Evolutionary conservation across 30 jellyfish, hydroid and myxozoan species (phyloP).

Genomic region (Chironex yamaguchii): DNA sequence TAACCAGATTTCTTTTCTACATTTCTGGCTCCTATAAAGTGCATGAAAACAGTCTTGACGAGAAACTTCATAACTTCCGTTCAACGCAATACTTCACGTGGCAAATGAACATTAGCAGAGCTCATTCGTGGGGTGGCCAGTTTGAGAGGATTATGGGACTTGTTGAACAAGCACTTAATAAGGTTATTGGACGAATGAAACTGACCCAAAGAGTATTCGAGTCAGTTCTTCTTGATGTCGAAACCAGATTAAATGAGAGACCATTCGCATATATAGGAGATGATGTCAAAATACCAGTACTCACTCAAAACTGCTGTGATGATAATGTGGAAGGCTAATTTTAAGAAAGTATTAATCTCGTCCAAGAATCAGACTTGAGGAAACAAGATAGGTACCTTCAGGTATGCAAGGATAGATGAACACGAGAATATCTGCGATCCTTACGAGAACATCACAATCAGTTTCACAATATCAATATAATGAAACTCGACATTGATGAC

Average conservation of each 20-base stretch:
- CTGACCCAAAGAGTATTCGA: conserved; percentile 10
- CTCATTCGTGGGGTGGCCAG: conserved; percentile 69
- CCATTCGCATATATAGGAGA: conserved; percentile 48
- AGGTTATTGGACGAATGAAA: conserved; percentile 14
- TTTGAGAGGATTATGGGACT: conserved; percentile 50
- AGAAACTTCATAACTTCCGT: conserved; percentile 1
- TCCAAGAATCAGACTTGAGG: conserved; percentile 14
- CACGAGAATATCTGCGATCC: conserved; percentile 17
- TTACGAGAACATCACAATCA: conserved; percentile 45
- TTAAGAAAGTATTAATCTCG: too few relatives aligned
- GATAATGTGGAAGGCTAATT: too few relatives aligned
- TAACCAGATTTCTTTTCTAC: conserved; percentile 17
- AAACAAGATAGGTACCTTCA: conserved; percentile 11
- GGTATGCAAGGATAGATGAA: conserved; percentile 27
- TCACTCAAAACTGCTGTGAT: conserved; percentile 61
- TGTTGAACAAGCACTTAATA: conserved; percentile 16
- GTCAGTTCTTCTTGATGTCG: conserved; percentile 25
- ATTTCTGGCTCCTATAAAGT: conserved; percentile 9
- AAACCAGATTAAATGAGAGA: conserved; percentile 23
- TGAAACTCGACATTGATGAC: too few relatives aligned
- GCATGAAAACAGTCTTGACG: conserved; percentile 2
- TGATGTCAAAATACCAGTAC: conserved; percentile 22
- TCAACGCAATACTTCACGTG: conserved; percentile 22
- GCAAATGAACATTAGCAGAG: conserved; percentile 60
- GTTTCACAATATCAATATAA: too few relatives aligned